Conservation (phyloP, 2,797 vertebrate species). For the Merluccius polli region DNA sequence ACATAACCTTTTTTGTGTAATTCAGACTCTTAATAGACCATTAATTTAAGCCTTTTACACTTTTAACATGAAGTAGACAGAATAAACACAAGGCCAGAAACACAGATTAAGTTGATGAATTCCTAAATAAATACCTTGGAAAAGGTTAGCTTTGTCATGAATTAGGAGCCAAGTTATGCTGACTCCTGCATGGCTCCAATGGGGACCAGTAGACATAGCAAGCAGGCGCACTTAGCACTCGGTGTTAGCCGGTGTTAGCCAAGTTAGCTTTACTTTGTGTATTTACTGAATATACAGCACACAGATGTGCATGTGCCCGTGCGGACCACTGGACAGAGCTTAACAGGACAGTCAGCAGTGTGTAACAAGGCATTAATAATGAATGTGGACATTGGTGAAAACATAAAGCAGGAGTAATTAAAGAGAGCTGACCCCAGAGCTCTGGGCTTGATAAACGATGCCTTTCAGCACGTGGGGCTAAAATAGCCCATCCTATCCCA, state of each 20-base stretch:
- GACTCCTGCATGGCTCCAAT: too few relatives aligned
- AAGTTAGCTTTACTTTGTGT: neutral
- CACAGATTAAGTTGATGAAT: neutral
- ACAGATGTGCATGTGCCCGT: neutral
- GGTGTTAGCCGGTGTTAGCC: neutral
- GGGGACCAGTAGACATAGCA: neutral
- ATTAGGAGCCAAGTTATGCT: too few relatives aligned
- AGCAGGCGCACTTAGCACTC: neutral
- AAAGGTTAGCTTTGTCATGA: too few relatives aligned
- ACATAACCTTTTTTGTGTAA: neutral
- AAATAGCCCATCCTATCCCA: constrained; percentile 34
- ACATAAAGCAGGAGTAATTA: constrained; percentile 73
- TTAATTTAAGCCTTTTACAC: neutral
- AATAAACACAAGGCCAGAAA: neutral
- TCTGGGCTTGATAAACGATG: constrained; percentile 65
- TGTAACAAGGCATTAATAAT: constrained; percentile 55
- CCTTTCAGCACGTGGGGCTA: constrained; percentile 45
- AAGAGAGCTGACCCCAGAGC: constrained; percentile 54
- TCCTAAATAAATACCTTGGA: neutral
- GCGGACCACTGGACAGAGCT: neutral
- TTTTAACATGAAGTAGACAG: neutral
- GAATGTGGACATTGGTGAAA: constrained; percentile 44
- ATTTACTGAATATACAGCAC: neutral
- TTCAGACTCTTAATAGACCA: neutral
- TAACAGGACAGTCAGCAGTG: constrained; percentile 7